Conservation (phyloP, 2,113 vertebrate species). For the Solenodon paradoxus region DNA sequence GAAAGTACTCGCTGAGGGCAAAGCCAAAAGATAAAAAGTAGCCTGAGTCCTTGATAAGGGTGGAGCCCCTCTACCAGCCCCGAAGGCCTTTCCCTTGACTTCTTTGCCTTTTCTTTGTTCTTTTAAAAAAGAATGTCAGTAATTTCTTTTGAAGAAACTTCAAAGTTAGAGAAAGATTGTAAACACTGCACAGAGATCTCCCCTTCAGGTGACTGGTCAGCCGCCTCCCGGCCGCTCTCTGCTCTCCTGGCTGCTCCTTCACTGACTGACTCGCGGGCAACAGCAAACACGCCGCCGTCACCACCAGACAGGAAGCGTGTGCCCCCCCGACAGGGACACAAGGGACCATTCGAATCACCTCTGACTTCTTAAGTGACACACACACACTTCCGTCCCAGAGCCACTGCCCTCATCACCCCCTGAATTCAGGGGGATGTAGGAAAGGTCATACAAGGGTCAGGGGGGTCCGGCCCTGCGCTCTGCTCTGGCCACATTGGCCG, state of each 20-base stretch:
- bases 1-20: neutral
- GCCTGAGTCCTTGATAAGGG: neutral
- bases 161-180: neutral
- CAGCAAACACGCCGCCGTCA: neutral
- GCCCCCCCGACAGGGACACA: neutral
- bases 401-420: neutral
- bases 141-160: neutral
- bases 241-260: neutral
- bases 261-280: neutral
- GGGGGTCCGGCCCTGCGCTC: neutral
- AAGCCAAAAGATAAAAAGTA: neutral
- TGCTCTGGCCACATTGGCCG: fast-evolving
- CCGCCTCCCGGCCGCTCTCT: fast-evolving
- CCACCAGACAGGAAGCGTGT: neutral
- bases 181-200: neutral
- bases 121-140: neutral
- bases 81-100: neutral
- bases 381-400: neutral
- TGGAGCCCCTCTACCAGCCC: neutral
- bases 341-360: neutral
- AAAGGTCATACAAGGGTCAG: neutral
- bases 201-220: neutral
- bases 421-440: fast-evolving
- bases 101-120: neutral
- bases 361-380: neutral